These are phyloP conservation scores for Flexamia atlantica DNA, from an alignment of 2,888 invertebrate species.

Conservation along the genomic window DNA sequence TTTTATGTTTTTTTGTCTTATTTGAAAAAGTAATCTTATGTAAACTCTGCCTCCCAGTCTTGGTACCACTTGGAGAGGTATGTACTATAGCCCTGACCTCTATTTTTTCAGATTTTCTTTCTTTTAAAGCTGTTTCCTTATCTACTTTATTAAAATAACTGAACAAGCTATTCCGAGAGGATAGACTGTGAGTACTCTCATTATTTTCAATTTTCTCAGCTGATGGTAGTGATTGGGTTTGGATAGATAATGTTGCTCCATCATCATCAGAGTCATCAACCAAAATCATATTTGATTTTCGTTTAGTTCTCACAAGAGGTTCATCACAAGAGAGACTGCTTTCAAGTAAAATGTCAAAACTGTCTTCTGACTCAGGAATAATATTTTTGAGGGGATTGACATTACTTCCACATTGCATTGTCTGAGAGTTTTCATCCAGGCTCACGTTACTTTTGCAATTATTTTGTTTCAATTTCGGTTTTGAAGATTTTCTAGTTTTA, in stretches of 20 bases:
- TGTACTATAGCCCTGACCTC: constrained; percentile 65
- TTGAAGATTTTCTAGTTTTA: constrained; percentile 13
- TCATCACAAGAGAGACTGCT: constrained; percentile 30
- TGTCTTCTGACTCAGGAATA: not conserved
- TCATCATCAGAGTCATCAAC: constrained; percentile 35
- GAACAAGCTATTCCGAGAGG: constrained; percentile 78
- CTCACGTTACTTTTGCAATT: not conserved
- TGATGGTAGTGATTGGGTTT: not conserved
- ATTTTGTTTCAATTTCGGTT: not conserved
- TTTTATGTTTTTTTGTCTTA: constrained; percentile 34
- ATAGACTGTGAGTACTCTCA: not conserved
- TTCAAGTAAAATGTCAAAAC: not conserved
- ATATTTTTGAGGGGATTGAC: not conserved
- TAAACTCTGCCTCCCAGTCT: not conserved
- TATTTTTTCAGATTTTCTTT: constrained; percentile 68
- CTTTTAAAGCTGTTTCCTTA: constrained; percentile 72
- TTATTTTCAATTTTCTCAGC: not conserved
- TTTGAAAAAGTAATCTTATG: not conserved
- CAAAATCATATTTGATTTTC: not conserved
- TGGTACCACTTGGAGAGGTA: constrained; percentile 41
- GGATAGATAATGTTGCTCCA: not conserved
- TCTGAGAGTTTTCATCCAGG: not conserved
- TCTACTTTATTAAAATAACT: constrained; percentile 79
- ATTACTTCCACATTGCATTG: not conserved
- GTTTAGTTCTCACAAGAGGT: not conserved